Evolutionary conservation across 2,888 invertebrate genomes (phyloP).

Genomic region (Pammene aurita): DNA sequence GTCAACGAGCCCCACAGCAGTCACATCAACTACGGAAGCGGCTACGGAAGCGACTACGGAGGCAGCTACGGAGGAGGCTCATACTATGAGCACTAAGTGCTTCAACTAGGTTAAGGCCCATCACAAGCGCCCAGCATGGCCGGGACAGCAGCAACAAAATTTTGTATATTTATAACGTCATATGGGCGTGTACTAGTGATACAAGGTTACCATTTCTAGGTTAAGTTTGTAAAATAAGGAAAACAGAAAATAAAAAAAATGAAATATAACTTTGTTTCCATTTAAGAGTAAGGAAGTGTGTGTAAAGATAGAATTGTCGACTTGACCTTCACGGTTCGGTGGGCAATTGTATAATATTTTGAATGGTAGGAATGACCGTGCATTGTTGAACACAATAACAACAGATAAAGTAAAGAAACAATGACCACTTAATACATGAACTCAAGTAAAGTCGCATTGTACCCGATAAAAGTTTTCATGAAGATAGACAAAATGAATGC

Average conservation of each 20-base stretch:
- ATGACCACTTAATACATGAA: constrained; percentile 19
- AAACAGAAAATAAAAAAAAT: constrained; percentile 66
- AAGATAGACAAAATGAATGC: background rate
- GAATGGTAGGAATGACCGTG: constrained; percentile 45
- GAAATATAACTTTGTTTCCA: constrained; percentile 56
- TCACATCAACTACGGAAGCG: constrained; percentile 56
- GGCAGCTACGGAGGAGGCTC: constrained; percentile 48
- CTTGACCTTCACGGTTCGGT: constrained; percentile 62
- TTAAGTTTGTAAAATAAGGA: constrained; percentile 74
- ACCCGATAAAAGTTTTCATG: background rate
- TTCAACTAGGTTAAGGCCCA: constrained; percentile 58
- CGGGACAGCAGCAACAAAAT: constrained; percentile 74
- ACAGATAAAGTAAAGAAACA: constrained; percentile 21
- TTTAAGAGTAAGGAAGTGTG: constrained; percentile 47
- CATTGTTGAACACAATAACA: constrained; percentile 38
- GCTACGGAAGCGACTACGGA: background rate
- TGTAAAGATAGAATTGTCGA: constrained; percentile 41
- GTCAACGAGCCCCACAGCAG: constrained; percentile 55
- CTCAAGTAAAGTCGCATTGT: background rate
- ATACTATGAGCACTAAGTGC: constrained; percentile 73
- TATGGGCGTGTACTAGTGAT: constrained; percentile 78
- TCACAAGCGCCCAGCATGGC: constrained; percentile 67
- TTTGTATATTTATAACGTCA: constrained; percentile 72
- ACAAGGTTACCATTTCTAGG: constrained; percentile 79
- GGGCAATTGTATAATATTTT: constrained; percentile 54